Base-by-base conservation (phyloP, 2,797 vertebrate species). In the Podarcis siculus region DNA sequence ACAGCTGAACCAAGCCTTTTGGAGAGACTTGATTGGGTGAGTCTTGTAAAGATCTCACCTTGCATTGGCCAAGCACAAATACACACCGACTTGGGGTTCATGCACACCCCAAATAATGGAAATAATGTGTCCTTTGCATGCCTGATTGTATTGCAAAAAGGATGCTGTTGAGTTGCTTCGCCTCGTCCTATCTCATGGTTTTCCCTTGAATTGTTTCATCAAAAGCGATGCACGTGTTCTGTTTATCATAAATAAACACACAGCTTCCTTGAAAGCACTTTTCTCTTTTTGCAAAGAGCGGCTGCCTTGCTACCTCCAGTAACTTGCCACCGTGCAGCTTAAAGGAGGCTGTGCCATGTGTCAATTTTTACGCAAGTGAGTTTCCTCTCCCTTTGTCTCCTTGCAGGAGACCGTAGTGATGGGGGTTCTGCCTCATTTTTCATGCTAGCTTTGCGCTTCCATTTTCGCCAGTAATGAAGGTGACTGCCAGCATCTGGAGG, bases 401-500 rank as follows among this genome's bases (percentile, higher is more conserved):
- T 90, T 92, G 91, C 91, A 94, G 89, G 91, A 94, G 94, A 94
- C 90, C 91, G 89, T 93, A 95, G 94, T 93, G 95, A 95, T 94
- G 95, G 93, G 94, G 94, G 95, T 94, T 94, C 95, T 95, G 93
- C 96, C 91, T 94, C 93, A 92, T 94, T 96, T 94, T 93, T 95
- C 95, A 93, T 92, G 91, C 92, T 94, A 89, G 89, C 91, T 95
- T 95, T 94, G 94, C 91, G 32, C 87, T 94, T 92, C 95, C 92
- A 89, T 95, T 95, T 94, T 95, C 91, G 94, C 94, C 92, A 94
- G 90, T 95, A 96, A 96, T 91, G 94, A 95, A 94, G 90, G 92
- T 92, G 95, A 91, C 94, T 95, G 94, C 94, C 95, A 93, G 94
- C 27, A 95, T 93, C 89, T 91, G 89, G 91, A 94, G 90, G 89